These are phyloP conservation scores for Ischnura elegans DNA, from an alignment of 2,888 invertebrate genomes.

Conservation along the genomic window DNA sequence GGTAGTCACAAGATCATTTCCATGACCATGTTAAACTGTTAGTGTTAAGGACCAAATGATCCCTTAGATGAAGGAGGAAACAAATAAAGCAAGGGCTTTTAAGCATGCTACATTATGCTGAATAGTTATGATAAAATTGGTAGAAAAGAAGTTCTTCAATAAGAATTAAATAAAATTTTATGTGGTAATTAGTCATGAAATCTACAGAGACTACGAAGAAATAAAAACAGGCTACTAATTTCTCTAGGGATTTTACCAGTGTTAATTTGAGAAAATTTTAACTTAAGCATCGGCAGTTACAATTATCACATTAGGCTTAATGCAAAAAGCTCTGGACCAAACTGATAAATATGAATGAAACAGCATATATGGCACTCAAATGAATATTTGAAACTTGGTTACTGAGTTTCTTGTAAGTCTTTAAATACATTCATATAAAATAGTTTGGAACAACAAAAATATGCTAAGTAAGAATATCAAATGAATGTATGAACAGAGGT, in stretches of 20 bases:
- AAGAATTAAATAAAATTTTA: neutral
- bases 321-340: neutral
- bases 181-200: neutral
- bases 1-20: slow-evolving; percentile 47
- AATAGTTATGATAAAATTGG: neutral
- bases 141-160: neutral
- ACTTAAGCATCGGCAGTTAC: neutral
- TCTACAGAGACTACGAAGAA: neutral
- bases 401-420: too few species aligned
- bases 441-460: neutral
- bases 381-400: neutral
- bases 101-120: slow-evolving; percentile 30
- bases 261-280: neutral
- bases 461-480: neutral
- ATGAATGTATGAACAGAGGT: neutral
- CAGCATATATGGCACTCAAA: neutral
- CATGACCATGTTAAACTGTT: neutral
- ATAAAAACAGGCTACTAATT: neutral
- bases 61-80: neutral
- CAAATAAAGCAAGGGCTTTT: neutral
- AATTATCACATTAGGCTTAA: neutral
- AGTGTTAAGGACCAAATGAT: slow-evolving; percentile 2
- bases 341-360: neutral
- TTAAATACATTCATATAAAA: neutral
- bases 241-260: neutral